Evolutionary conservation across 2,888 invertebrate species (phyloP), one percentile per base, ranked within the genome.

Genomic region (Argynnis bischoffii): DNA sequence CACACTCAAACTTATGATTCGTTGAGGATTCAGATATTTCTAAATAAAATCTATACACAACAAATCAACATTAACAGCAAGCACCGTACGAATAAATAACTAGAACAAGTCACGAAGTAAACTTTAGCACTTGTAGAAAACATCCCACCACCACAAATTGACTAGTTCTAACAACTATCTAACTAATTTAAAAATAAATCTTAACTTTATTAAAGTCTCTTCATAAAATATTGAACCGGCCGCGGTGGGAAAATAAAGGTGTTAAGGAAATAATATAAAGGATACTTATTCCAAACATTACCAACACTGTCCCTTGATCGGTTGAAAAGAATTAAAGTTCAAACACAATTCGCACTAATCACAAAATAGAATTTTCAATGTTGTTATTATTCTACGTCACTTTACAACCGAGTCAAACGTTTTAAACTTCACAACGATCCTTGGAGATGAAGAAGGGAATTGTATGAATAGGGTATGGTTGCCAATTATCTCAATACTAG

Each of bases 161-260:
- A 92, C 92, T 92, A 92, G 89, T 83, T 86, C 91, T 91, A 92
- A 86, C 77, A 79, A 83, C 89, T 91, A 91, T 83, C 88, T 90
- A 88, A 81, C 80, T 83, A 85, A 80, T 80, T 84, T 80, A 86
- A 84, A 75, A 72, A 73, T 82, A 84, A 81, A 82, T 60, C 79
- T 86, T 87, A 87, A 84, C 84, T 88, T 88, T 80, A 87, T 83
- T 83, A 84, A 85, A 88, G 92, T 92, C 90, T 88, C 83, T 89
- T 83, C 80, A 69, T 76, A 77, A 83, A 84, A 79, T 82, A 80
- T 87, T 83, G 88, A 92, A 91, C 92, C 92, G 92, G 90, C 92
- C 92, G 91, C 92, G 86, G 83, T 80, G 78, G 70, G 69, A 70
- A 75, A 74, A 69, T 69, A 70, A 72, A 71, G 72, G 71, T 61